Evolutionary conservation across 2,113 vertebrate species (phyloP), one percentile per base, ranked within the genome.

Genomic region (Okapia johnstoni): DNA sequence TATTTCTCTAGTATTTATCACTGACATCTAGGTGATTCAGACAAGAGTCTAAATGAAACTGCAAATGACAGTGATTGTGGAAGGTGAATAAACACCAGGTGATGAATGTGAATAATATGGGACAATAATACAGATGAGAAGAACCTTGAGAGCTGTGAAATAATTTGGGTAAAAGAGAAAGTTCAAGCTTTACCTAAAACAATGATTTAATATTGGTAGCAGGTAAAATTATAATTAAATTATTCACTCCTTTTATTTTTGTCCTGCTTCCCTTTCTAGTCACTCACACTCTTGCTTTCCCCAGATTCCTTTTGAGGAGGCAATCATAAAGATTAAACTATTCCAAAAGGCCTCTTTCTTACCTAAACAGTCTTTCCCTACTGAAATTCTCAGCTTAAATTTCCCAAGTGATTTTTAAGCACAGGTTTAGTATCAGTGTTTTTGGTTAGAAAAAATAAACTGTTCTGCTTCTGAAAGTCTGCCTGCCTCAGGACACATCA

Each of bases 321-420:
- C 4, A 86, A 55, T 93, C 30, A 79, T 58, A 76, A 79, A 61
- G n/a, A 93, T 25, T 77, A 86, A 97, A 88, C 15, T 79, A 88
- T 93, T 95, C 57, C 58, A 96, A 93, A n/a, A 88, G 60, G 14
- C 33, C 61, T 96, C 30, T 93, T 91, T 97, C 33, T 95, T 97
- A 91, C 60, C 54, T 94, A 58, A 26, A 81, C 15, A 28, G 55
- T 70, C 40, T 94, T 48, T 94, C 40, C 16, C 26, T 94, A 83
- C 70, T 95, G 70, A 98, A 97, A 93, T 48, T 86, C 96, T 77
- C 46, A 96, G 33, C 30, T 86, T 13, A 91, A 60, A 96, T 94
- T 95, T 95, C 57, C 86, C 73, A 73, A 92, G 83, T 66, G 63
- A 21, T 88, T 97, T 94, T 93, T n/a, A 96, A 97, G 57, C 25